Base-by-base conservation (phyloP, 2,113 vertebrate genomes). In the Caranx melampygus region DNA sequence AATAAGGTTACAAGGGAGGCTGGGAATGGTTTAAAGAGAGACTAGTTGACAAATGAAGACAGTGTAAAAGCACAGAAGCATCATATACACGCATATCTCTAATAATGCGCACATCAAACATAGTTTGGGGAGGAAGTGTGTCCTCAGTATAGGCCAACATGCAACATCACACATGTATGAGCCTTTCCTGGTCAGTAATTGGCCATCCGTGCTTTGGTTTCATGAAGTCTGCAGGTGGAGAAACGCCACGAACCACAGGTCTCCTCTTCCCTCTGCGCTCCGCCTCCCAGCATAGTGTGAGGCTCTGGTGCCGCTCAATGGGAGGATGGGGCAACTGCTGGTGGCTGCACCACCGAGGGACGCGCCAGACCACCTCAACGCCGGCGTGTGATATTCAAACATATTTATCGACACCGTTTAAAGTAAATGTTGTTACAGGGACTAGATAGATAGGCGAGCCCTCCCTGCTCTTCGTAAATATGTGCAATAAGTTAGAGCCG, bases 231-330 rank as follows among this genome's bases (percentile, higher is more conserved):
- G 40, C 21, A 21, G 42, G 70, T 16, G n/a, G 34, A 64, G 45
- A 72, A 26, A 72, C 3, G 47, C 58, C 60, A 71, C 51, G 64
- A 58, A 61, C 21, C 66, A 78, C 68, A 12, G 57, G 78, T 65
- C 76, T 55, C 31, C 21, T 78, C 69, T 33, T 21, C 6, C 67
- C 67, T 45, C 66, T 18, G 49, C 54, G 9, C 64, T 49, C 69
- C 63, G 33, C 71, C 61, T 73, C 66, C 82, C 78, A 61, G 69
- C 72, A 79, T 81, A 93, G 89, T 59, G 89, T 91, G 92, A 94
- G 91, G 85, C 95, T 95, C 88, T 95, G 93, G 95, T 95, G 94
- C 95, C 95, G 92, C 95, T 95, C 92, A 88, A 95, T 92, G 95
- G 95, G 95, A 94, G 91, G 84, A 93, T 78, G 73, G 85, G 91